These are phyloP conservation scores for Diuraphis noxia DNA, from an alignment of 1,140 invertebrate genomes.

Conservation along the genomic window DNA sequence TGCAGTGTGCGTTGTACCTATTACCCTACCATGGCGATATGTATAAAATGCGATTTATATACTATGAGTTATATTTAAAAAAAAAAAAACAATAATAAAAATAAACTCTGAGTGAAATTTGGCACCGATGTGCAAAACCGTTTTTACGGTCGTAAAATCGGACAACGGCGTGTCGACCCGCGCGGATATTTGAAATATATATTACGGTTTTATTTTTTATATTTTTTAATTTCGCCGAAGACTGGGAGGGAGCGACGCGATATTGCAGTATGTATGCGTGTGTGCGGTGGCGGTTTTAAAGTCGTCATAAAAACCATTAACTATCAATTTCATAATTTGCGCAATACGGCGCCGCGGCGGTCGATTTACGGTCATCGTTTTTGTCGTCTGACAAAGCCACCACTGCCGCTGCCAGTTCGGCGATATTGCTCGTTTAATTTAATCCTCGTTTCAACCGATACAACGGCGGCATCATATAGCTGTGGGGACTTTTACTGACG, in stretches of 20 bases:
- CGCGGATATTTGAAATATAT: neutral
- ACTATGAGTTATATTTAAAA: neutral
- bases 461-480: too few species aligned
- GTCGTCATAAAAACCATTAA: conserved; percentile 49
- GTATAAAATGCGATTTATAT: neutral
- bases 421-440: conserved; percentile 50
- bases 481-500: neutral
- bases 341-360: conserved; percentile 38
- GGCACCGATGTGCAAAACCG: conserved; percentile 22
- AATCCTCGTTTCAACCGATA: conserved; percentile 41
- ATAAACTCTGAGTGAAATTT: neutral
- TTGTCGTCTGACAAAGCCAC: conserved; percentile 36
- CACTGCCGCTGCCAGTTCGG: neutral
- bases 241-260: neutral
- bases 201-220: conserved; percentile 11
- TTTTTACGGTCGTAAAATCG: conserved; percentile 9
- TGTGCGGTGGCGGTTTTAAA: neutral
- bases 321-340: conserved; percentile 51
- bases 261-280: neutral
- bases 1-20: neutral
- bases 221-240: conserved; percentile 24
- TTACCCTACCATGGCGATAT: neutral
- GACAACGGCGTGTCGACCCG: too few species aligned
- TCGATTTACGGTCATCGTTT: conserved; percentile 52
- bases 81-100: neutral